These are phyloP conservation scores for Tetrao urogallus DNA, from an alignment of 2,113 vertebrate species.

Conservation along the genomic window DNA sequence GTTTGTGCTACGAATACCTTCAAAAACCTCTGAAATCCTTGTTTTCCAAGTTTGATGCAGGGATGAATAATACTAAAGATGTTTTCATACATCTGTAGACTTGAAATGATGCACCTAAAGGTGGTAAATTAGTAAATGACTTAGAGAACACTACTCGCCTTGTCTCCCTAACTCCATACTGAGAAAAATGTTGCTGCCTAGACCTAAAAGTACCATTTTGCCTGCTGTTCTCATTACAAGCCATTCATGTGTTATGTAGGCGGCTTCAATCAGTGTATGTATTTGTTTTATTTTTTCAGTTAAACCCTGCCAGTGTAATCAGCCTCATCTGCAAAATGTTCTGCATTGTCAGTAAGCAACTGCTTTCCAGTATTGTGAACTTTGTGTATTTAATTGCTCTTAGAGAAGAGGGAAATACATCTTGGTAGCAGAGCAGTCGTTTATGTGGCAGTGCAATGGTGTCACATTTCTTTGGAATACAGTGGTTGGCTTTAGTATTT, in stretches of 20 bases:
- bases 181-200: background rate
- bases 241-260: conserved; percentile 54
- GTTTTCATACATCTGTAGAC: background rate
- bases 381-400: conserved; percentile 23
- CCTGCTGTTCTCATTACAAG: conserved; percentile 42
- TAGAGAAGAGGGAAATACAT: background rate
- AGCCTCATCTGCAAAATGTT: conserved; percentile 11
- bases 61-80: background rate
- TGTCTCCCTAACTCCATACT: background rate
- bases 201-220: conserved; percentile 31
- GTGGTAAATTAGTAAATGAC: background rate
- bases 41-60: background rate
- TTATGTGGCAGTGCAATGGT: background rate
- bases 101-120: background rate
- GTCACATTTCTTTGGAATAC: background rate
- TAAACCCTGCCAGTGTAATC: conserved; percentile 6
- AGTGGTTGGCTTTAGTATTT: background rate
- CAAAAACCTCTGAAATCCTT: background rate
- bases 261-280: conserved; percentile 30
- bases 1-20: background rate
- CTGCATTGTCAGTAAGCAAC: conserved; percentile 9
- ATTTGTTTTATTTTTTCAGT: conserved; percentile 50
- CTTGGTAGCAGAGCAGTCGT: background rate
- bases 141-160: background rate
- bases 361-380: conserved; percentile 28